Evolutionary conservation across 1,140 invertebrate species (phyloP).

Genomic region (Megalonaias nervosa): DNA sequence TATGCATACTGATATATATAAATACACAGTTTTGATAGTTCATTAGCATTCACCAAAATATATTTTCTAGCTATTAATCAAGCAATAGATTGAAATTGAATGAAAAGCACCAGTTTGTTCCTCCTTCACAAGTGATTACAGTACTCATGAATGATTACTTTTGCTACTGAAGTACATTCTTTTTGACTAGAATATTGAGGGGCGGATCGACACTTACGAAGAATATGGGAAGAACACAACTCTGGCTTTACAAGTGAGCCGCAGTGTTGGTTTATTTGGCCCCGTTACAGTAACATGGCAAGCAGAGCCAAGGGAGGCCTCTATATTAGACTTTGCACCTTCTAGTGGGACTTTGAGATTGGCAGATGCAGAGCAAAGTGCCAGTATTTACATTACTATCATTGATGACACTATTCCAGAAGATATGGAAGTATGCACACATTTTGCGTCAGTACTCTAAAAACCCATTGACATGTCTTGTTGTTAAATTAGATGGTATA

Average conservation of each 20-base stretch:
- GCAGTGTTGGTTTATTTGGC: conserved; percentile 59
- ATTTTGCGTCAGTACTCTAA: background rate
- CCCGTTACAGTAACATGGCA: conserved; percentile 62
- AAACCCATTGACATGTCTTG: background rate
- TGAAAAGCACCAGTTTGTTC: too few relatives aligned
- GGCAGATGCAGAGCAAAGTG: conserved; percentile 49
- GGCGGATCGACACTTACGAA: conserved; percentile 64
- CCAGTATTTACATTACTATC: conserved; percentile 59
- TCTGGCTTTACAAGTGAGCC: conserved; percentile 48
- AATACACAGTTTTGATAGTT: too few relatives aligned
- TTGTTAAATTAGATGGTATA: background rate
- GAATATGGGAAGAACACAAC: conserved; percentile 56
- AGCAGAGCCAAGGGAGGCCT: conserved; percentile 54
- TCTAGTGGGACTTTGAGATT: conserved; percentile 58
- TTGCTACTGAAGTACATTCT: background rate
- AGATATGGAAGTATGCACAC: conserved; percentile 57
- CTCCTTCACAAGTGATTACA: too few relatives aligned
- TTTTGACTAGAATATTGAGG: conserved; percentile 62
- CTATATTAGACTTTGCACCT: conserved; percentile 56
- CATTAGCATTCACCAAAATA: too few relatives aligned
- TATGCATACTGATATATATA: too few relatives aligned
- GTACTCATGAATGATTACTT: too few relatives aligned
- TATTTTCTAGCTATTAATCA: too few relatives aligned
- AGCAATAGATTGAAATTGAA: too few relatives aligned
- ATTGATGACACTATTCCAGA: conserved; percentile 63